Evolutionary conservation across 2,797 vertebrate species (phyloP), one percentile per base, ranked within the genome.

Genomic region (Centroberyx gerrardi): DNA sequence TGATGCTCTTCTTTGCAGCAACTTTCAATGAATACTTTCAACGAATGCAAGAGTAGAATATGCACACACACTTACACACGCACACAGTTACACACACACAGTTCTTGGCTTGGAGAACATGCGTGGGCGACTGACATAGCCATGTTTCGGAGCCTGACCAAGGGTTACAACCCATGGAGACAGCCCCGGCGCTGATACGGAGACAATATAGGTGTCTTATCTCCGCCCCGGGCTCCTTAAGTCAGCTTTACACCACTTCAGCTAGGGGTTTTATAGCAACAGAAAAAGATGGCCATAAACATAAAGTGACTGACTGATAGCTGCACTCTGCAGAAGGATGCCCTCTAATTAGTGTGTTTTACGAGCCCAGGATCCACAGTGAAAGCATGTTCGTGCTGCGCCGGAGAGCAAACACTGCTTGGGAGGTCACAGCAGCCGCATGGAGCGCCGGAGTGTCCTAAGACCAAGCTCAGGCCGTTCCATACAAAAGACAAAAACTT

Each of bases 271-370:
- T 90, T 91, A 92, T 58, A 86, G 83, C 81, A 46, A 80, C 36
- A 68, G 68, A 85, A 76, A 87, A 80, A 90, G 84, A 90, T 55
- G 81, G 72, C 51, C 78, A 88, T 93, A 93, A 93, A 93, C 82
- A 76, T 85, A 60, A 89, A 92, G 87, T 87, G 88, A 88, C 28
- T 90, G 88, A 87, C 87, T 90, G 93, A 94, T 93, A 94, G 86
- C 81, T 83, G 77, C 86, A 87, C 81, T 90, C 67, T 72, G 80
- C 82, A 82, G 86, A 89, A 90, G 89, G 88, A 92, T 91, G 84
- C 81, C 87, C 86, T 92, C 76, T 91, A 91, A 93, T 93, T 92
- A 91, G 76, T 9, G 55, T 60, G 76, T 77, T 94, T 94, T 93
- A 94, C 87, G 88, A 88, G 85, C 72, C 73, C 83, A 67, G 81